phyloP scores from a whole-genome alignment of 2,888 invertebrate genomes.

The Argyresthia albistria region DNA sequence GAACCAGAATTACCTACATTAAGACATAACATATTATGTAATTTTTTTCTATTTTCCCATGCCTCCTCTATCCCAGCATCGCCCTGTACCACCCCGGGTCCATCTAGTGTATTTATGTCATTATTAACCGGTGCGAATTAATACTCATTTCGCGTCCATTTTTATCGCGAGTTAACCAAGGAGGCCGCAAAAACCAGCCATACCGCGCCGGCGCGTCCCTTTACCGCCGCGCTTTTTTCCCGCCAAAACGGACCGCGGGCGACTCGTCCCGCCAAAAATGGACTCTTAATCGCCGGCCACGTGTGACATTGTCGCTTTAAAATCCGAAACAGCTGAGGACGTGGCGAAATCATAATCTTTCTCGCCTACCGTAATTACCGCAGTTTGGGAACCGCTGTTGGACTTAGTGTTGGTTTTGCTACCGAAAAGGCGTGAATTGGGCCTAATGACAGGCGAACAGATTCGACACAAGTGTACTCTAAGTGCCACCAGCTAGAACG shows the following conservation, averaged over 20 bases:
- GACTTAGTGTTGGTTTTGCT: too few species aligned
- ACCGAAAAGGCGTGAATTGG: too few species aligned
- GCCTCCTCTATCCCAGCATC: constrained; percentile 10
- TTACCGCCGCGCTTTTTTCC: constrained; percentile 26
- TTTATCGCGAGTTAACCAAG: constrained; percentile 51
- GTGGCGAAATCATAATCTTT: not conserved
- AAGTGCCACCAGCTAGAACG: too few species aligned
- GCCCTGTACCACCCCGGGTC: constrained; percentile 38
- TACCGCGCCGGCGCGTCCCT: constrained; percentile 18
- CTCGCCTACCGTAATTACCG: not conserved
- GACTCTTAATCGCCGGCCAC: constrained; percentile 27
- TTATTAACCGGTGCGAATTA: constrained; percentile 70
- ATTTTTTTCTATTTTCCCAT: too few species aligned
- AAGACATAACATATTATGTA: too few species aligned
- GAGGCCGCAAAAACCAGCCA: constrained; percentile 39
- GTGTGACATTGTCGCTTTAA: constrained; percentile 7
- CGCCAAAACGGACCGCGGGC: constrained; percentile 19
- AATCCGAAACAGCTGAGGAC: not conserved
- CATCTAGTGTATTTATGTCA: constrained; percentile 66
- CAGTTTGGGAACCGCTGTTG: too few species aligned
- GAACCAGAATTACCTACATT: too few species aligned
- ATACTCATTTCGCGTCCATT: constrained; percentile 66
- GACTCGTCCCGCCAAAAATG: constrained; percentile 37
- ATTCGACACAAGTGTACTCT: too few species aligned
- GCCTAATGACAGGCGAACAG: too few species aligned